Evolutionary conservation across 2,797 vertebrate genomes (phyloP).

Genomic region (Pseudochirops corinnae): DNA sequence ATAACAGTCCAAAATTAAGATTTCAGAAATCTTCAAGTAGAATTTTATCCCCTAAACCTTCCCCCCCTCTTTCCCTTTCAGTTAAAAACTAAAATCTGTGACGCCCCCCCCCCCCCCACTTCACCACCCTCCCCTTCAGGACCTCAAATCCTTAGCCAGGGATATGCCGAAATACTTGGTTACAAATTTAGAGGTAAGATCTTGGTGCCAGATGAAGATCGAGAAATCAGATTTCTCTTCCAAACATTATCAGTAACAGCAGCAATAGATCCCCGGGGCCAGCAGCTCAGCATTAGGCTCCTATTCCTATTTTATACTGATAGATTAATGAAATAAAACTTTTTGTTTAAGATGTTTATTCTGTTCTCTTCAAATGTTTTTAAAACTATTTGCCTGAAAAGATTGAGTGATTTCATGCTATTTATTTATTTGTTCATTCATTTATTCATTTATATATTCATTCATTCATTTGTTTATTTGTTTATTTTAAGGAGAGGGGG

Average conservation of each 20-base stretch:
- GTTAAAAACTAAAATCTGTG: not conserved
- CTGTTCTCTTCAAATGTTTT: not conserved
- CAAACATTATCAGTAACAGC: not conserved
- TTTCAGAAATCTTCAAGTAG: not conserved
- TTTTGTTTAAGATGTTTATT: not conserved
- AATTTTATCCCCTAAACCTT: not conserved
- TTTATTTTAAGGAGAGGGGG: not conserved
- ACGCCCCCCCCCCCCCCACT: too few relatives aligned
- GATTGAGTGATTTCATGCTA: not conserved
- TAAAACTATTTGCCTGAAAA: not conserved
- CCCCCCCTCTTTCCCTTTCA: not conserved
- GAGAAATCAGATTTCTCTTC: not conserved
- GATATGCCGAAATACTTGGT: not conserved
- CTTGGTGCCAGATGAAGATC: not conserved
- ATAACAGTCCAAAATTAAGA: not conserved
- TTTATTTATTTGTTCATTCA: too few relatives aligned
- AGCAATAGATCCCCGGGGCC: not conserved
- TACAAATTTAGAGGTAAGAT: not conserved
- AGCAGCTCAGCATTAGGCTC: not conserved
- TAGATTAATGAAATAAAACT: not conserved
- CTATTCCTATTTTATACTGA: not conserved
- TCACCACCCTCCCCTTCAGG: not conserved
- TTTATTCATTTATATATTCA: too few relatives aligned
- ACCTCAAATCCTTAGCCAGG: not conserved
- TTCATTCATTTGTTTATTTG: not conserved